Percentiles rank a stretch among this genome's conserved stretches.
Evolutionary conservation across 2,888 invertebrate genomes (phyloP).

Genomic region (Cancer borealis): DNA sequence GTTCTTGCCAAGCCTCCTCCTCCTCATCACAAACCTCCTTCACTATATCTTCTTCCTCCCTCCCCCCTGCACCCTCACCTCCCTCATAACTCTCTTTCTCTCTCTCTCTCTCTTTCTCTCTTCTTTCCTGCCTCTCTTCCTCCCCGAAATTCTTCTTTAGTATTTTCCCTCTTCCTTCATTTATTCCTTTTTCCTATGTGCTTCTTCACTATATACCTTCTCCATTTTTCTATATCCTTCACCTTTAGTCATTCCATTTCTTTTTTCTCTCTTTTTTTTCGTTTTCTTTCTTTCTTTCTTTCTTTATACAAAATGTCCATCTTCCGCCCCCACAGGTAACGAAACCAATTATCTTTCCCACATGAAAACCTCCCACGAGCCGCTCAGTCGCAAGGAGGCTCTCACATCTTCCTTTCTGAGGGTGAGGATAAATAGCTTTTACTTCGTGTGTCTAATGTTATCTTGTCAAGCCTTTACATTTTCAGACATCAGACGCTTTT

Average conservation of each 20-base stretch:
- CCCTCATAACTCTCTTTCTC: neutral
- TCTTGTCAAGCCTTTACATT: neutral
- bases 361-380: neutral
- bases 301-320: neutral
- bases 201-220: neutral
- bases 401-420: neutral
- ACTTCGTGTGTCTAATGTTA: neutral
- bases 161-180: neutral
- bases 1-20: too few relatives aligned
- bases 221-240: neutral
- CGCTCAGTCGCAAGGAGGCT: neutral
- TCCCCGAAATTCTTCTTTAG: neutral
- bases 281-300: neutral
- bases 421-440: neutral
- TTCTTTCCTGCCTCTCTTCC: neutral
- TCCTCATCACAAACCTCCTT: too few relatives aligned
- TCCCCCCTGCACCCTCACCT: too few relatives aligned
- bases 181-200: too few relatives aligned
- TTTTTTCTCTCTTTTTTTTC: neutral
- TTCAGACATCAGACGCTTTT: too few relatives aligned
- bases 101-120: neutral
- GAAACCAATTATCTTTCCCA: constrained; percentile 5
- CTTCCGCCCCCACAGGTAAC: neutral
- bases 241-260: neutral
- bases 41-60: too few relatives aligned